Base-by-base conservation (phyloP, 2,888 invertebrate species). In the Lasioglossum leucozonium region DNA sequence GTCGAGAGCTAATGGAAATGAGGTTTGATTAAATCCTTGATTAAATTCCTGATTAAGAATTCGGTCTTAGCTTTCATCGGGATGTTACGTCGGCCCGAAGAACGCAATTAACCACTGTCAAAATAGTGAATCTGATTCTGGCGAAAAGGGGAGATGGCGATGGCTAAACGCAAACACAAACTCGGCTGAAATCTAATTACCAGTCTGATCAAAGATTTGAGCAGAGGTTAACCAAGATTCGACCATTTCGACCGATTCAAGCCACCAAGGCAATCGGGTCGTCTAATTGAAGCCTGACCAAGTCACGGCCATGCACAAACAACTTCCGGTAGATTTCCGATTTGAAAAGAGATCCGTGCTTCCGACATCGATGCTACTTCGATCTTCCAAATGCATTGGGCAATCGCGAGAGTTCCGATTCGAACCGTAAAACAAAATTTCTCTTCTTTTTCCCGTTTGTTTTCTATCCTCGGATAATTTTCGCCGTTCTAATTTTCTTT, bases 201-300 rank as follows among this genome's bases (percentile, higher is more conserved):
- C 58, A 81, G 42, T 47, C 72, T 69, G 69, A 71, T 58, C 73
- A 58, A 84, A 69, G 77, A 81, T 42, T 69, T 18, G 67, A 37
- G 55, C n/a, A 37, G 62, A 62, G 77, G 71, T 84, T 77, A 78
- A 82, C 77, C 77, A 82, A 71, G 62, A 51, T 58, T 78, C 77
- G 42, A 62, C 58, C 82, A 42, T 69, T n/a, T n/a, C n/a, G n/a
- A n/a, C n/a, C n/a, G n/a, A n/a, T n/a, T n/a, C n/a, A 51, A 55
- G n/a, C 40, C 69, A 44, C 47, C 69, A 44, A 78, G 30, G 37
- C 51, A 74, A 84, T 78, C 42, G 77, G 30, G 67, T n/a, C n/a
- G 30, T 71, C 69, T 82, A 67, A 84, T 84, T 65, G 77, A 71
- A 84, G 44, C 51, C 37, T 37, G 67, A 82, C 77, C 74, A 5